Evolutionary conservation across 2,797 vertebrate species (phyloP).

Genomic region (Cirrhinus molitorella): DNA sequence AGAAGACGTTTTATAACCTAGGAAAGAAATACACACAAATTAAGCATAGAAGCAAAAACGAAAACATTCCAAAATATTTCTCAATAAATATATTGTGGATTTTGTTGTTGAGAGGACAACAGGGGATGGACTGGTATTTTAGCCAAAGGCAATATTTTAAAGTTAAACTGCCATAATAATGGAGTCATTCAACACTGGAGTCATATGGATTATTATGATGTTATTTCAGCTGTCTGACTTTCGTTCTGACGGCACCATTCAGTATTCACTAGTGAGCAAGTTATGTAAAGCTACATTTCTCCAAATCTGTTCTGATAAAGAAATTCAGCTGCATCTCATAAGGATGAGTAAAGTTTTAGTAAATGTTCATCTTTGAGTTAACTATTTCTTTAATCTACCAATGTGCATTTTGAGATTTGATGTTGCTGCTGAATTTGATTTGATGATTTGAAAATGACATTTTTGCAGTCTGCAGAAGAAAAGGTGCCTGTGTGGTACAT

Average conservation of each 20-base stretch:
- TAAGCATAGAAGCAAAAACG: not conserved
- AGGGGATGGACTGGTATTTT: not conserved
- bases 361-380: too few relatives aligned
- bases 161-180: too few relatives aligned
- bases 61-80: not conserved
- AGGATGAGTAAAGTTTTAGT: not conserved
- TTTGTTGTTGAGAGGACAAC: too few relatives aligned
- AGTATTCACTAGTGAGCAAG: not conserved
- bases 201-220: not conserved
- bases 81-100: too few relatives aligned
- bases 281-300: not conserved
- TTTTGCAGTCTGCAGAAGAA: constrained; percentile 87
- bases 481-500: constrained; percentile 95
- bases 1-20: too few relatives aligned
- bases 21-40: not conserved
- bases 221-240: not conserved
- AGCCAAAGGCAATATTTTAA: not conserved
- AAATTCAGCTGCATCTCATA: not conserved
- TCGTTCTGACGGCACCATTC: not conserved
- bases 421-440: not conserved
- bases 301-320: not conserved
- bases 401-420: not conserved
- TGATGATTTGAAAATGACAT: not conserved
- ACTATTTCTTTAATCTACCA: not conserved
- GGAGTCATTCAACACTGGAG: not conserved